Evolutionary conservation across 2,797 vertebrate species (phyloP).

Genomic region (Menidia menidia): DNA sequence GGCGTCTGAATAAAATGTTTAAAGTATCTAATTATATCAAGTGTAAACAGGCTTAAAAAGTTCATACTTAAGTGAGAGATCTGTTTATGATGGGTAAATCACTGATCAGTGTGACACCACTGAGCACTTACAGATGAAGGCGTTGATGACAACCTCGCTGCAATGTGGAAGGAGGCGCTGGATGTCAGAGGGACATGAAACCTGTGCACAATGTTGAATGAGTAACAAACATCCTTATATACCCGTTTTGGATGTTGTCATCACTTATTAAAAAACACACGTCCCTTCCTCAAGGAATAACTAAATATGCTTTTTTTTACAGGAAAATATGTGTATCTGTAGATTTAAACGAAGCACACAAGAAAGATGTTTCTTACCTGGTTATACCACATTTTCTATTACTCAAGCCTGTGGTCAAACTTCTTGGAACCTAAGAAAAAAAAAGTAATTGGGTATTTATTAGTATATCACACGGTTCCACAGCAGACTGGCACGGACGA

Average conservation of each 20-base stretch:
- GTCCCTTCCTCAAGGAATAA: no score
- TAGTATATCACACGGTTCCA: not conserved
- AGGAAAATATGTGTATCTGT: no score
- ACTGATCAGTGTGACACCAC: not conserved
- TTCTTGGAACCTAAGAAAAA: conserved; percentile 50
- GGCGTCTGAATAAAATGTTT: not conserved
- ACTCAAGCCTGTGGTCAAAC: conserved; percentile 20
- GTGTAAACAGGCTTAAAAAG: not conserved
- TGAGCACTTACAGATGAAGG: conserved; percentile 64
- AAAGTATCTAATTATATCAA: not conserved
- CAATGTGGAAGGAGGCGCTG: conserved; percentile 66
- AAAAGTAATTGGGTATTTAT: conserved; percentile 9
- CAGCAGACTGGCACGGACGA: not conserved
- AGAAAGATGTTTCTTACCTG: conserved; percentile 39
- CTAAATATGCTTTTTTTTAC: no score
- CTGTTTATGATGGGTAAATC: no score
- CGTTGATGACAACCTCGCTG: conserved; percentile 44
- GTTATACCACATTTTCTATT: conserved; percentile 30
- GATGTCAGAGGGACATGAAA: conserved; percentile 30
- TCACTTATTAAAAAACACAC: no score
- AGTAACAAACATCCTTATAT: not conserved
- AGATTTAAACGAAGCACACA: no score
- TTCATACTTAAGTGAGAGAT: not conserved
- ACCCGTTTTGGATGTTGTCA: not conserved
- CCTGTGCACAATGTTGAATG: conserved; percentile 35